Conservation (phyloP, 2,888 invertebrate genomes). For the Xanthia icteritia region DNA sequence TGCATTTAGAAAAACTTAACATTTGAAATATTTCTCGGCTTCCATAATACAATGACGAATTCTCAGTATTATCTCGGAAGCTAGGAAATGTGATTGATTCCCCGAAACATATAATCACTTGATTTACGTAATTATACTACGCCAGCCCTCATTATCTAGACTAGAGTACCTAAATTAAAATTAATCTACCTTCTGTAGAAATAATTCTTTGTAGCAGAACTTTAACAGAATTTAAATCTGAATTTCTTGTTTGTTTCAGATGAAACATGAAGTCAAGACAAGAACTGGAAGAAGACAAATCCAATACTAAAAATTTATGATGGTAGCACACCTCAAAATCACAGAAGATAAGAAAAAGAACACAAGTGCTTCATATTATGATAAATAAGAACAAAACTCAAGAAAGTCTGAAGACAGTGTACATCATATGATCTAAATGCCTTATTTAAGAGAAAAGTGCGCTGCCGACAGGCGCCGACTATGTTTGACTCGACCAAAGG, state of each 20-base stretch:
- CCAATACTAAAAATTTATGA: conserved; percentile 48
- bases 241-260: conserved; percentile 67
- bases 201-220: neutral
- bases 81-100: conserved; percentile 25
- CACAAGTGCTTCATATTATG: conserved; percentile 40
- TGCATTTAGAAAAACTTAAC: conserved; percentile 6
- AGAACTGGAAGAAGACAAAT: conserved; percentile 29
- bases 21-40: conserved; percentile 23
- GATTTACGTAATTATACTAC: conserved; percentile 38
- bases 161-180: neutral
- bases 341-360: conserved; percentile 68
- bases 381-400: conserved; percentile 35
- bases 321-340: conserved; percentile 46
- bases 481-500: conserved; percentile 92
- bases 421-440: conserved; percentile 88
- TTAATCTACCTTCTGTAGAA: neutral
- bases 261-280: conserved; percentile 51
- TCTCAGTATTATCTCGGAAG: neutral
- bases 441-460: conserved; percentile 85
- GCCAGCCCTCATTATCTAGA: conserved; percentile 18
- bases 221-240: neutral
- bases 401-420: conserved; percentile 83
- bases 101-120: conserved; percentile 30
- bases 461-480: conserved; percentile 88
- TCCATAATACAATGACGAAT: conserved; percentile 3